Evolutionary conservation across 2,888 invertebrate species (phyloP).

Genomic region (Hypolimnas misippus): DNA sequence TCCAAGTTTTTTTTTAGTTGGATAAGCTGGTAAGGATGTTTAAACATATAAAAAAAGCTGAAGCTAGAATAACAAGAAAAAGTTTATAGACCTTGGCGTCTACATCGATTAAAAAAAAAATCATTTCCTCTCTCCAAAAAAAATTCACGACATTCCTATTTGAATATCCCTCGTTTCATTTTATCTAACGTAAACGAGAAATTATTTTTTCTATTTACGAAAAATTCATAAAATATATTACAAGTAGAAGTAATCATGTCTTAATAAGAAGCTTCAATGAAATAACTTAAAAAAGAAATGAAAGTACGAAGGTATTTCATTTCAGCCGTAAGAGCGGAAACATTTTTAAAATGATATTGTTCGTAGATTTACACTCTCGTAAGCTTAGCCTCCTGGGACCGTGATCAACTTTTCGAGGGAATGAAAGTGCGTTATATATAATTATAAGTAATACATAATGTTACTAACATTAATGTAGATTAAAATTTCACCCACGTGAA

Average conservation of each 20-base stretch:
- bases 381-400: neutral
- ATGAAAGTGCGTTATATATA: neutral
- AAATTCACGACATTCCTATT: neutral
- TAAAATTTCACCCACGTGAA: too few species aligned
- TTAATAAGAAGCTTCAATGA: neutral
- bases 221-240: neutral
- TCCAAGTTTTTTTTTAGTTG: too few species aligned
- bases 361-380: slow-evolving; percentile 2
- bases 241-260: neutral
- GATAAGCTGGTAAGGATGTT: too few species aligned
- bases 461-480: neutral
- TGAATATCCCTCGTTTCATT: neutral
- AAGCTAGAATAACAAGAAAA: too few species aligned
- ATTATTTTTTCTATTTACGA: neutral
- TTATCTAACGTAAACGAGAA: neutral
- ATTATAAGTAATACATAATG: neutral
- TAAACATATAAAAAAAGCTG: too few species aligned
- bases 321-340: neutral
- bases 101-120: too few species aligned
- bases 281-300: neutral
- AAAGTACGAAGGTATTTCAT: slow-evolving; percentile 3
- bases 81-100: too few species aligned
- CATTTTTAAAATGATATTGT: slow-evolving; percentile 14
- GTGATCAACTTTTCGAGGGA: slow-evolving; percentile 8
- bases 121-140: neutral